Evolutionary conservation across 2,797 vertebrate genomes (phyloP).

Genomic region (Phalanger gymnotis): DNA sequence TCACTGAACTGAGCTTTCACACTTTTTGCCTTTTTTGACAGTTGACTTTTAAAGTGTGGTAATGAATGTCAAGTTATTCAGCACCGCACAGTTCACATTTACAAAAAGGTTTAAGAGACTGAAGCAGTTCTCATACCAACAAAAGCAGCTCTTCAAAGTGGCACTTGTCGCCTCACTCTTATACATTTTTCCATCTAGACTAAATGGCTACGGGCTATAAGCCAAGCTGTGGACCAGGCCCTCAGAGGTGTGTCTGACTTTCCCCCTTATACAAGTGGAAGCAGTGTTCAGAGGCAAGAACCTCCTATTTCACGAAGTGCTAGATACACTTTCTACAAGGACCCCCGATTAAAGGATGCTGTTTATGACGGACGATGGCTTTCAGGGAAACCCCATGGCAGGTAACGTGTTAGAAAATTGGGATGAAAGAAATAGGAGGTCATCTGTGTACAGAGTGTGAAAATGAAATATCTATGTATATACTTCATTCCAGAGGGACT

Average conservation of each 20-base stretch:
- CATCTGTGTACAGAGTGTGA: background rate
- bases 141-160: slow-evolving; percentile 8
- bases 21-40: background rate
- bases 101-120: slow-evolving; percentile 4
- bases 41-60: slow-evolving; percentile 41
- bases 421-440: background rate
- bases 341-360: slow-evolving; percentile 94
- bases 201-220: slow-evolving; percentile 97
- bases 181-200: slow-evolving; percentile 83
- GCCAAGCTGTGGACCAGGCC: slow-evolving; percentile 95
- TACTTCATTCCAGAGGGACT: slow-evolving; percentile 87
- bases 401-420: slow-evolving; percentile 83
- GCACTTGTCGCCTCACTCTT: background rate
- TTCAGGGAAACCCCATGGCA: slow-evolving; percentile 94
- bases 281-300: slow-evolving; percentile 87
- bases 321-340: slow-evolving; percentile 96
- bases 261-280: slow-evolving; percentile 77
- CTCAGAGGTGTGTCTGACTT: slow-evolving; percentile 87
- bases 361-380: slow-evolving; percentile 95
- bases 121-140: background rate
- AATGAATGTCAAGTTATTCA: slow-evolving; percentile 2
- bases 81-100: background rate
- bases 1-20: slow-evolving; percentile 27
- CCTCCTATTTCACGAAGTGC: slow-evolving; percentile 94
- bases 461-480: slow-evolving; percentile 31